phyloP scores from a whole-genome alignment of 2,113 vertebrate species.

The Ctenodactylus gundi region DNA sequence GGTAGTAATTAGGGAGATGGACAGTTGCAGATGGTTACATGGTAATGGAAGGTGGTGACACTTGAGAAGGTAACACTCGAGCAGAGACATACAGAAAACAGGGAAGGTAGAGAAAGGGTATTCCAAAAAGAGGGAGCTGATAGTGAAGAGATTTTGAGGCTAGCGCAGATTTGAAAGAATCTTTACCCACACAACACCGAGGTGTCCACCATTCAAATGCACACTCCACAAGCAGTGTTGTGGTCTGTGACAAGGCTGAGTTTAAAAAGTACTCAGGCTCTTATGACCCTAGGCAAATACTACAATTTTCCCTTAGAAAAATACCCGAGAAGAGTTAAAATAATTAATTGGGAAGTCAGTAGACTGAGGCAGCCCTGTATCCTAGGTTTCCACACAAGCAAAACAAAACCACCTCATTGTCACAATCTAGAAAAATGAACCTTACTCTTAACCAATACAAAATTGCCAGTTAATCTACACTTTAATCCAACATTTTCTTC shows the following conservation, averaged over 20 bases:
- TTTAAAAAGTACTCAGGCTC: background rate
- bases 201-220: background rate
- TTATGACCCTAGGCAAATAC: background rate
- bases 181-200: background rate
- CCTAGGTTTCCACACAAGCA: background rate
- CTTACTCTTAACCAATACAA: background rate
- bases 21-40: background rate
- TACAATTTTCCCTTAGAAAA: background rate
- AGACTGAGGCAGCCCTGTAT: background rate
- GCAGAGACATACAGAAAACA: background rate
- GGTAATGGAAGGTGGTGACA: background rate
- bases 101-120: background rate
- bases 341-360: background rate
- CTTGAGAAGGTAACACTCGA: background rate
- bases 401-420: background rate
- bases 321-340: background rate
- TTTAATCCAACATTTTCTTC: background rate
- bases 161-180: background rate
- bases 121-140: background rate
- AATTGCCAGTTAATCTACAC: background rate
- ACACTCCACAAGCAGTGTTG: background rate
- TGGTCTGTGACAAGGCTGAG: background rate
- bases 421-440: background rate
- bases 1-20: rapidly evolving
- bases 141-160: background rate